phyloP scores from a whole-genome alignment of 2,113 vertebrate species.

The Misgurnus anguillicaudatus region DNA sequence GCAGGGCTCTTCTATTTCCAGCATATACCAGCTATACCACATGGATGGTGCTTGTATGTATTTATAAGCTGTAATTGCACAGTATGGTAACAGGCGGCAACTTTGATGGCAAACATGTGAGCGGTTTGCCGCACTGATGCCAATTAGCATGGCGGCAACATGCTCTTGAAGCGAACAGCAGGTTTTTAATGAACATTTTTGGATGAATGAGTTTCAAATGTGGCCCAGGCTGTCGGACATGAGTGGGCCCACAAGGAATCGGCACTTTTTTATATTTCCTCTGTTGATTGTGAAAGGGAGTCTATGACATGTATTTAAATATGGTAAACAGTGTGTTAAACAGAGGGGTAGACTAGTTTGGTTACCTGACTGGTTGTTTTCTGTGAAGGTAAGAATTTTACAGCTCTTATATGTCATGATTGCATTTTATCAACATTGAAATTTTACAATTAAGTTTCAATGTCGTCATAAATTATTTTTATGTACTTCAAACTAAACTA shows the following conservation, averaged over 20 bases:
- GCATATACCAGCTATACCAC: constrained; percentile 13
- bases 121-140: constrained; percentile 16
- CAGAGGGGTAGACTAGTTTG: neutral
- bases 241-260: constrained; percentile 15
- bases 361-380: too few species aligned
- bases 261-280: neutral
- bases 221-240: constrained; percentile 8
- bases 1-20: constrained; percentile 21
- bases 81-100: constrained; percentile 20
- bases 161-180: constrained; percentile 15
- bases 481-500: too few species aligned
- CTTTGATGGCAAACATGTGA: constrained; percentile 34
- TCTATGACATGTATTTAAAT: neutral
- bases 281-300: neutral
- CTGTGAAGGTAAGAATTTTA: too few species aligned
- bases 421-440: too few species aligned
- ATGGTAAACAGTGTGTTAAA: too few species aligned
- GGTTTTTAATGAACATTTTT: constrained; percentile 44
- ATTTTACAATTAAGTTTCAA: too few species aligned
- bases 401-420: too few species aligned
- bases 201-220: constrained; percentile 24
- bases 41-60: constrained; percentile 26
- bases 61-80: constrained; percentile 43
- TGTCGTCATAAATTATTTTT: too few species aligned
- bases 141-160: constrained; percentile 5